Conservation (phyloP, 2,888 invertebrate species). For the Acronicta psi region DNA sequence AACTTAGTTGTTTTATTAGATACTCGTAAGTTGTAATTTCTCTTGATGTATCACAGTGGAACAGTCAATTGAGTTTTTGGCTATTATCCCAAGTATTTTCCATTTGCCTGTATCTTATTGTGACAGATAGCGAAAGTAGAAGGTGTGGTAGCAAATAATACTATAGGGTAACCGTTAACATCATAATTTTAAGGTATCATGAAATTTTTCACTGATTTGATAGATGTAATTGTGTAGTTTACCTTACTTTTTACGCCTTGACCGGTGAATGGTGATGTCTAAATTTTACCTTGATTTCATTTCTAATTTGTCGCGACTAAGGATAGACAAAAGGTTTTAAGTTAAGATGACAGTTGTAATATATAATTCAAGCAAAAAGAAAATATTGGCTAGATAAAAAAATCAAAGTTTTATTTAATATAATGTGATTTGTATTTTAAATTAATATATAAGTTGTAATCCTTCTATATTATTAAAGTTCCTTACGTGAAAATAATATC, state of each 20-base stretch:
- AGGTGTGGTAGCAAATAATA: slow-evolving; percentile 5
- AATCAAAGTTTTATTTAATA: slow-evolving; percentile 31
- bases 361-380: background rate
- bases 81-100: background rate
- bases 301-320: background rate
- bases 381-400: slow-evolving; percentile 37
- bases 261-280: background rate
- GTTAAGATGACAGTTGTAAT: background rate
- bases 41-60: background rate
- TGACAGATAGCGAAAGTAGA: background rate
- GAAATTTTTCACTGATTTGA: background rate
- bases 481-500: background rate
- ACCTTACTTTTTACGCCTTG: background rate
- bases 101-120: background rate
- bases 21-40: background rate
- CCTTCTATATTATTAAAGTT: slow-evolving; percentile 30
- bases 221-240: background rate
- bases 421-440: slow-evolving; percentile 24
- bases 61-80: background rate
- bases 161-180: background rate
- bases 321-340: slow-evolving; percentile 1
- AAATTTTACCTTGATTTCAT: background rate
- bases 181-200: background rate
- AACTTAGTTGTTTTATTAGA: background rate
- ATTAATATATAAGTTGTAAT: slow-evolving; percentile 22